These are phyloP conservation scores for Pissodes strobi DNA, from an alignment of 1,140 invertebrate genomes.

Conservation along the genomic window DNA sequence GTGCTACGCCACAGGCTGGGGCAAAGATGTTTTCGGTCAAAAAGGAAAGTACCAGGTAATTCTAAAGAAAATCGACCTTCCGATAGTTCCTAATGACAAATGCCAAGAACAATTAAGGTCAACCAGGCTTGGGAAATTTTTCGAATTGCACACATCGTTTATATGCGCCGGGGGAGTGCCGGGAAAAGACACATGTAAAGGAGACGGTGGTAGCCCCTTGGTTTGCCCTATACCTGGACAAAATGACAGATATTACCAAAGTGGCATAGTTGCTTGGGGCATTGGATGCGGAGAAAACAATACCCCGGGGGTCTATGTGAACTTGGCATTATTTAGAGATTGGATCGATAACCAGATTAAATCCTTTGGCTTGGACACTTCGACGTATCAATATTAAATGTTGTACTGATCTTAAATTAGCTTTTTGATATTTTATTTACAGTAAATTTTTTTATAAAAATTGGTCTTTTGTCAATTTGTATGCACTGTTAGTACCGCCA, in stretches of 20 bases:
- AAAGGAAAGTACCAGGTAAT: slow-evolving; percentile 69
- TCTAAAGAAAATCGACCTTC: slow-evolving; percentile 71
- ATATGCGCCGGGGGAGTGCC: slow-evolving; percentile 75
- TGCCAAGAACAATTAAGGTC: slow-evolving; percentile 64
- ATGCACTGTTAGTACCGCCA: too few species aligned
- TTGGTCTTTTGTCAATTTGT: too few species aligned
- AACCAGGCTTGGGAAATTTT: slow-evolving; percentile 66
- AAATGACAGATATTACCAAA: slow-evolving; percentile 55
- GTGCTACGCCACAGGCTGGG: slow-evolving; percentile 68
- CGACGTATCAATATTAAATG: slow-evolving; percentile 39
- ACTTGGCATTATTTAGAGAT: slow-evolving; percentile 46
- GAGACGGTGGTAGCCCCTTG: slow-evolving; percentile 63
- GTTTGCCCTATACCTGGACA: slow-evolving; percentile 57
- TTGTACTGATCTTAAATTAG: slow-evolving; percentile 8
- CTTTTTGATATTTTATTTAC: background rate
- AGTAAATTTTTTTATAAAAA: slow-evolving; percentile 6
- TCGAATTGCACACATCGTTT: slow-evolving; percentile 70
- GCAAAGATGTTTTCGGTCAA: slow-evolving; percentile 64
- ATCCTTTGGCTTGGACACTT: slow-evolving; percentile 27
- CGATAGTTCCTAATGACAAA: slow-evolving; percentile 60
- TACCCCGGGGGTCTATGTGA: slow-evolving; percentile 58
- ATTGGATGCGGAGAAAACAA: slow-evolving; percentile 61
- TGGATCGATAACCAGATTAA: slow-evolving; percentile 51
- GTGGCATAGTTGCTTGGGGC: slow-evolving; percentile 60
- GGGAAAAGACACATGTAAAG: slow-evolving; percentile 70